Conservation (phyloP, 2,113 vertebrate species). For the Aepyceros melampus region DNA sequence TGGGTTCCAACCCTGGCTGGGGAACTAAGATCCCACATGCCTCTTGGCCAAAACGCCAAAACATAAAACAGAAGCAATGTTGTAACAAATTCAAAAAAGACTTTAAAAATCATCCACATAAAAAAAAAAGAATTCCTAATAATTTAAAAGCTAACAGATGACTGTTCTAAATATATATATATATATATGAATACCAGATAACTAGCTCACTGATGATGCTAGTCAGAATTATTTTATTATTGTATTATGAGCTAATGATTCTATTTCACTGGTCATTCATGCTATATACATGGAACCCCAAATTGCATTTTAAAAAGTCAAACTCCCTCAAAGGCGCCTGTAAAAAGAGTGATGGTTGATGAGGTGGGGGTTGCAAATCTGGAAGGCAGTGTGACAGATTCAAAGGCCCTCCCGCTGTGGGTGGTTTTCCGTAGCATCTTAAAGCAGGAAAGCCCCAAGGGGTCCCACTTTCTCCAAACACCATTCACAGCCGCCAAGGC, state of each 20-base stretch:
- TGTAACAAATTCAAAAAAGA: background rate
- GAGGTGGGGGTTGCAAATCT: background rate
- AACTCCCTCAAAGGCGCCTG: background rate
- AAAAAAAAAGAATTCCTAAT: background rate
- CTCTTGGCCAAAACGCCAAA: background rate
- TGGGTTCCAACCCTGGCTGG: background rate
- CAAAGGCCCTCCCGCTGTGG: background rate
- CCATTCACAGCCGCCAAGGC: slow-evolving; percentile 27
- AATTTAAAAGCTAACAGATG: background rate
- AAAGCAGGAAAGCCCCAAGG: slow-evolving; percentile 38
- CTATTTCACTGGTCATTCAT: background rate
- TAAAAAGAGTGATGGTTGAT: background rate
- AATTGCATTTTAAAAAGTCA: background rate
- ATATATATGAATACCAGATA: background rate
- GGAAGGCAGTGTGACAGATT: background rate
- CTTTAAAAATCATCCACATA: background rate
- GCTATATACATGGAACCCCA: background rate
- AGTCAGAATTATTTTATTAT: background rate
- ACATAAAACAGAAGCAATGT: background rate
- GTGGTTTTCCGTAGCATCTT: background rate
- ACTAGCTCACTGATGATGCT: background rate
- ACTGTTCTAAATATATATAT: background rate
- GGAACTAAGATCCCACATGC: background rate
- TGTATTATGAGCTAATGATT: background rate
- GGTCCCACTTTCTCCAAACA: slow-evolving; percentile 64